Evolutionary conservation across 2,888 invertebrate species (phyloP), one percentile per base, ranked within the genome.

Genomic region (Listrodromus nycthemerus): DNA sequence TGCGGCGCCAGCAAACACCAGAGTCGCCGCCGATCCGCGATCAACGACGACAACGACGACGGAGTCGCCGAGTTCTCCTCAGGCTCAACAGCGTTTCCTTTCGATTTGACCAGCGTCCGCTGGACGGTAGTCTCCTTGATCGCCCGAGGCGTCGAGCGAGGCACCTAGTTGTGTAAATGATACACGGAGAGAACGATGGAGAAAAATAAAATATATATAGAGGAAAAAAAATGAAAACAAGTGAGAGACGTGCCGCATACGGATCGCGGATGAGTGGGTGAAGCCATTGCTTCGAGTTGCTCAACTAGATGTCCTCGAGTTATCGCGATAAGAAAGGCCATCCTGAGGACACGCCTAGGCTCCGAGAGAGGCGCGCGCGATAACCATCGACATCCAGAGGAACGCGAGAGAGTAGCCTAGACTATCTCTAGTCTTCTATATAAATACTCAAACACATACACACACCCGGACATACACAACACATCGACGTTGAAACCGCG

Each of bases 291-390:
- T 88, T 89, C 85, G 75, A 79, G 89, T 92, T 92, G 90, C 91
- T 91, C 89, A 91, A 91, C 90, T 85, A 89, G 91, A 92, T 92
- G 92, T 92, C 92, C 93, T 92, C 93, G 91, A 88, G 89, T 91
- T 91, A 91, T 91, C 90, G 87, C 89, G 92, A 92, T 92, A 91
- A 92, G 92, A 91, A 91, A 92, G 91, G 91, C 91, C 92, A 92
- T 92, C 92, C 91, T 91, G 90, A 91, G 92, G 92, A 92, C 92
- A 92, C 89, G 90, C 91, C 90, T 88, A 86, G 89, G 85, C 89
- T 89, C 85, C 87, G 86, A 86, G 85, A 88, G 19, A 61, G 88
- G 82, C 85, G 78, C 77, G 50, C 45, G 63, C 81, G 88, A 89
- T 87, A 87, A 86, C 76, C 80, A 87, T 87, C 85, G 85, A 85